Evolutionary conservation across 2,113 vertebrate genomes (phyloP).

Genomic region (Microcebus tavaratra): DNA sequence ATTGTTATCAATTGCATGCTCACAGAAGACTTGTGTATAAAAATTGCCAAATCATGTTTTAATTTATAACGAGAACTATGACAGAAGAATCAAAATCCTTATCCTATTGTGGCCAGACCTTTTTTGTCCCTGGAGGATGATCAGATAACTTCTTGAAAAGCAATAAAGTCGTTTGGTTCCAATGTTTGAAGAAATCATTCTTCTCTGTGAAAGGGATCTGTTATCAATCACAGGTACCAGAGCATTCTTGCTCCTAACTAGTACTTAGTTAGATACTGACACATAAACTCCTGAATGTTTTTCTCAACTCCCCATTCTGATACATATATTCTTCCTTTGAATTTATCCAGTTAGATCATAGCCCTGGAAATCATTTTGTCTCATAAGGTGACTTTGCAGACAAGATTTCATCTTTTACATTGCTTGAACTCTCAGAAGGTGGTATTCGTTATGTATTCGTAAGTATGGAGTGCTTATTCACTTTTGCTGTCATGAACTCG

Average conservation of each 20-base stretch:
- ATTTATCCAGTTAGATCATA: background rate
- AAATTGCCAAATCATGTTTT: background rate
- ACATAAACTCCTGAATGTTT: background rate
- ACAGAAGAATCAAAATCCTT: background rate
- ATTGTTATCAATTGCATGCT: background rate
- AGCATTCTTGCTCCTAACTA: background rate
- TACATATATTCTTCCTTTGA: background rate
- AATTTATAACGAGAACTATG: background rate
- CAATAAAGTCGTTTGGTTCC: background rate
- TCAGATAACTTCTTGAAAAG: background rate
- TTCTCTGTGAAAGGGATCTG: background rate
- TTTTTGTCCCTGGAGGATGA: background rate
- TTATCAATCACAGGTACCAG: background rate
- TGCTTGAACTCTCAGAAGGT: background rate
- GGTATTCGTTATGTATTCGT: background rate
- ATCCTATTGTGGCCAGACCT: background rate
- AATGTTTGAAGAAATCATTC: background rate
- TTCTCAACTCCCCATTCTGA: background rate
- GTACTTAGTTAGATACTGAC: background rate
- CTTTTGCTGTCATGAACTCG: background rate
- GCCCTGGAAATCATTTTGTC: background rate
- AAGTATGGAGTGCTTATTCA: background rate
- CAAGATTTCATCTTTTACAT: background rate
- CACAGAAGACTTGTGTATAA: background rate
- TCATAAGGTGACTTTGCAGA: background rate